phyloP scores from a whole-genome alignment of 2,888 invertebrate genomes.

The Aspidapion aeneum region DNA sequence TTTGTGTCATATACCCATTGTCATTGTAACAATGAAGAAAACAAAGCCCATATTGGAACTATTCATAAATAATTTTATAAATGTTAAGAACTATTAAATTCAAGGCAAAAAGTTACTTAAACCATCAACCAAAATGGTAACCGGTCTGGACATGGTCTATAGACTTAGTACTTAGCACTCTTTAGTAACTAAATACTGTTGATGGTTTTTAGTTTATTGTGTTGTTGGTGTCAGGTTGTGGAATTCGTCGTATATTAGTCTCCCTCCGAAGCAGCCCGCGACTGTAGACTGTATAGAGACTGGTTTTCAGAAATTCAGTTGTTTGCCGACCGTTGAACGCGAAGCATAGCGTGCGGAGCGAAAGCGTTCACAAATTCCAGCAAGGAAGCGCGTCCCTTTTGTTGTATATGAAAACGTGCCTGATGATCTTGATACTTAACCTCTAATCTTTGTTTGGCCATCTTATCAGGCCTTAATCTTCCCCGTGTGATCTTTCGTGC shows the following conservation, averaged over 20 bases:
- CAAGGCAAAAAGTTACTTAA: too few relatives aligned
- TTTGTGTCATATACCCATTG: too few relatives aligned
- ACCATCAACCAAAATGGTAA: too few relatives aligned
- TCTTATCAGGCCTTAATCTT: background rate
- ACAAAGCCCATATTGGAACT: too few relatives aligned
- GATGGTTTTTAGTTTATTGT: too few relatives aligned
- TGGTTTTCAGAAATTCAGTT: conserved; percentile 12
- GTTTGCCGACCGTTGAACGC: conserved; percentile 17
- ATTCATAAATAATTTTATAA: too few relatives aligned
- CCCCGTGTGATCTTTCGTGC: background rate
- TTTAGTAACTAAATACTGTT: too few relatives aligned
- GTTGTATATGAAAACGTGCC: background rate
- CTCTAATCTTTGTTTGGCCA: background rate
- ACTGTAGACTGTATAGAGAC: background rate
- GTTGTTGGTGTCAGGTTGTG: background rate
- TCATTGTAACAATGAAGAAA: too few relatives aligned
- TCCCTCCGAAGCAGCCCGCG: background rate
- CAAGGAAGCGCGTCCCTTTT: background rate
- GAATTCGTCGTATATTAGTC: background rate
- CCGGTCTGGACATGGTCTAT: too few relatives aligned
- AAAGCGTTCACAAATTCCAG: background rate
- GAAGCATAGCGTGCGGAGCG: conserved; percentile 9
- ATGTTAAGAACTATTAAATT: too few relatives aligned
- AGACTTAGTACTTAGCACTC: too few relatives aligned
- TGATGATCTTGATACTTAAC: background rate